Evolutionary conservation across 2,113 vertebrate species (phyloP).

Genomic region (Mystacornis crossleyi): DNA sequence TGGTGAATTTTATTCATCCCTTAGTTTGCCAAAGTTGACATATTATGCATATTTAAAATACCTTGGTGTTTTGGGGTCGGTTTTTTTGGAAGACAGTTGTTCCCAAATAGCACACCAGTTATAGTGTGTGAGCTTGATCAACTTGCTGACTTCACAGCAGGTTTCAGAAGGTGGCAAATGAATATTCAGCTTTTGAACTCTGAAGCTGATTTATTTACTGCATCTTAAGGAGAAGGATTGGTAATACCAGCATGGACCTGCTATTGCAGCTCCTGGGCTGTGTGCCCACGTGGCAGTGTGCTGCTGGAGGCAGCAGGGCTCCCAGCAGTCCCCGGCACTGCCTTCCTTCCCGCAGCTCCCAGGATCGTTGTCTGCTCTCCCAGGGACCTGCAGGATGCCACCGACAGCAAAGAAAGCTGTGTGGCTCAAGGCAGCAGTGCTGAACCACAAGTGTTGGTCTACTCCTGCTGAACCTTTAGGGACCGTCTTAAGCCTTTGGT

Average conservation of each 20-base stretch:
- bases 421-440: not conserved
- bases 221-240: not conserved
- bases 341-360: not conserved
- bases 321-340: fast-evolving
- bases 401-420: not conserved
- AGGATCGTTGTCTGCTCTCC: not conserved
- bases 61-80: not conserved
- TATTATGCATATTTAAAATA: not conserved
- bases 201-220: not conserved
- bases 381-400: fast-evolving
- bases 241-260: not conserved
- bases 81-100: not conserved
- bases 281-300: fast-evolving
- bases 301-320: not conserved
- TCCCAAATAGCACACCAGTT: not conserved
- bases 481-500: not conserved
- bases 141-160: not conserved
- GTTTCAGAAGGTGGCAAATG: not conserved
- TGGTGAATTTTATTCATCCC: not conserved
- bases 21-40: not conserved
- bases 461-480: not conserved
- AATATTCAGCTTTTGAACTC: not conserved
- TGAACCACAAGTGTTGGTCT: not conserved
- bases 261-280: not conserved
- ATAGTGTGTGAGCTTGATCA: not conserved